These are phyloP conservation scores for Eleutherodactylus coqui DNA, from an alignment of 2,797 vertebrate species.

Conservation along the genomic window DNA sequence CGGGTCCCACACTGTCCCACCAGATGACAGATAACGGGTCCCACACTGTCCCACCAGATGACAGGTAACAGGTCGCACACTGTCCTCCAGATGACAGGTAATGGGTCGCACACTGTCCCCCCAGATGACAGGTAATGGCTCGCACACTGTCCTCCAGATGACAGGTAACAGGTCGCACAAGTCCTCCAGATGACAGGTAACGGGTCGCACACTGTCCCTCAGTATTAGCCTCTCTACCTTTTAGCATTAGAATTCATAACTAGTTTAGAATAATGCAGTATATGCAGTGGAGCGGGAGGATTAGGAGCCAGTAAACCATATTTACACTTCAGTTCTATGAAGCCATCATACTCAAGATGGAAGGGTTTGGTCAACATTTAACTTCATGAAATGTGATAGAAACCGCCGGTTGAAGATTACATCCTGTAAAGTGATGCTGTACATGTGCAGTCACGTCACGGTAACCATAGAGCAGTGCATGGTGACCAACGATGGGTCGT, in stretches of 20 bases:
- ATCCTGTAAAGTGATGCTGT: conserved; percentile 18
- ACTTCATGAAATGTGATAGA: background rate
- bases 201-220: no score
- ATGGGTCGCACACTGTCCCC: no score
- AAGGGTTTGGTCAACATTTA: background rate
- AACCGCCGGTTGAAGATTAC: background rate
- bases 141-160: no score
- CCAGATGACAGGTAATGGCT: no score
- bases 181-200: no score
- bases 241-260: background rate
- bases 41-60: no score
- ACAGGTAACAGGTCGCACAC: no score
- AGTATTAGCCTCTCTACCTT: no score
- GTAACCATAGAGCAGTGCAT: conserved; percentile 45
- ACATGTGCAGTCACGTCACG: conserved; percentile 43
- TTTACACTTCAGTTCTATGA: background rate
- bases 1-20: no score
- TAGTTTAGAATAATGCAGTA: background rate
- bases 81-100: no score
- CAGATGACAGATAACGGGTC: no score
- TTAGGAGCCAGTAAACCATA: background rate
- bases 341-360: background rate
- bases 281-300: background rate
- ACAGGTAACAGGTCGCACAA: no score
- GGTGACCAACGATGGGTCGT: background rate